Evolutionary conservation across 2,888 invertebrate species (phyloP).

Genomic region (Polymixis flavicincta): DNA sequence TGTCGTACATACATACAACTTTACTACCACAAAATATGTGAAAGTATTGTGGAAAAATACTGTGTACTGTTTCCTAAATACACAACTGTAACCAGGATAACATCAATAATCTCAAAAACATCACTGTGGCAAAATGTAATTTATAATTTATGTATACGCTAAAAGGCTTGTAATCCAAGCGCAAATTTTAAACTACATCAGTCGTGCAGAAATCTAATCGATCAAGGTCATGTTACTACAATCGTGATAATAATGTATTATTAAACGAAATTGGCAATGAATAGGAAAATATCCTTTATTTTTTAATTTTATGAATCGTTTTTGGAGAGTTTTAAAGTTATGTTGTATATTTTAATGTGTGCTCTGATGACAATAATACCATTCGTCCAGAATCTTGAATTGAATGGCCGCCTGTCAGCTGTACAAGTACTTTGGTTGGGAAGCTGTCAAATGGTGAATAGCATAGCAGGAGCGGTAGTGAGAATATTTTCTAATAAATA

Average conservation of each 20-base stretch:
- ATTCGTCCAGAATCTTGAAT: slow-evolving; percentile 72
- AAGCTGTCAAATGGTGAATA: slow-evolving; percentile 81
- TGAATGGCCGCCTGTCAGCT: slow-evolving; percentile 79
- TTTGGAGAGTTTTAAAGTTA: slow-evolving; percentile 7
- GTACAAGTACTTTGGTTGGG: slow-evolving; percentile 73
- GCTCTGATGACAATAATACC: slow-evolving; percentile 16
- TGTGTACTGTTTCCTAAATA: background rate
- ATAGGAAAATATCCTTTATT: background rate
- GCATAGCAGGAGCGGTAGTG: slow-evolving; percentile 85
- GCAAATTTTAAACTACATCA: background rate
- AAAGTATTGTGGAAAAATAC: background rate
- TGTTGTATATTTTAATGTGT: slow-evolving; percentile 17
- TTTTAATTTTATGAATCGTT: slow-evolving; percentile 6
- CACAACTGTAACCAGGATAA: background rate
- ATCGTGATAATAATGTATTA: slow-evolving; percentile 35
- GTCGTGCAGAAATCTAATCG: slow-evolving; percentile 60
- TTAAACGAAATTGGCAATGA: slow-evolving; percentile 23
- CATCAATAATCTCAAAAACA: background rate
- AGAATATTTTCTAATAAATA: slow-evolving; percentile 85
- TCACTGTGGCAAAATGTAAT: background rate
- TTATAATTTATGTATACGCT: too few relatives aligned
- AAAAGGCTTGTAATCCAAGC: slow-evolving; percentile 30
- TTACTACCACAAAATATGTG: background rate
- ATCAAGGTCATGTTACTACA: slow-evolving; percentile 54
- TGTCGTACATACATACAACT: too few relatives aligned